phyloP scores from a whole-genome alignment of 2,797 vertebrate genomes.

The Pseudochromis fuscus region DNA sequence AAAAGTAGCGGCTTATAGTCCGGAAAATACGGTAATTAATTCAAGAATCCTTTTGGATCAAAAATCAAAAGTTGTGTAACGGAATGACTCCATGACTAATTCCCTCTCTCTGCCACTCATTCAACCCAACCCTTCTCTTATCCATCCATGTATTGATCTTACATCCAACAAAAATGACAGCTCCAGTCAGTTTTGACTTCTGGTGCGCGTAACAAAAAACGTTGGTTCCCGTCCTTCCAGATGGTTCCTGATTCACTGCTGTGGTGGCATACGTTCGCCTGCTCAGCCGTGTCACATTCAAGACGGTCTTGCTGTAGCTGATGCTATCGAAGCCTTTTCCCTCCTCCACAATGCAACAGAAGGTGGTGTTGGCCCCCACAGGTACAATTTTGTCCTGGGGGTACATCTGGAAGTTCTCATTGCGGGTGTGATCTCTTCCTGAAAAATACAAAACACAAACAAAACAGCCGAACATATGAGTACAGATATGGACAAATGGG shows the following conservation, averaged over 20 bases:
- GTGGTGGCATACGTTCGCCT: slow-evolving; percentile 74
- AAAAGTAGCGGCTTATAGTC: no score
- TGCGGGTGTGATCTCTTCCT: slow-evolving; percentile 78
- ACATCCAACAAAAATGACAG: slow-evolving; percentile 85
- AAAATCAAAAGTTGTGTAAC: no score
- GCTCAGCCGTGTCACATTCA: slow-evolving; percentile 73
- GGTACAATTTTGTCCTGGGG: slow-evolving; percentile 73
- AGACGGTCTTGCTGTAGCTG: accelerated
- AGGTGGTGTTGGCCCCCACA: slow-evolving; percentile 77
- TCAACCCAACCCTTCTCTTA: not conserved
- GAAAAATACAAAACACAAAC: not conserved
- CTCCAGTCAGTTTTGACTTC: slow-evolving; percentile 7
- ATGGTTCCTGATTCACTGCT: slow-evolving; percentile 36
- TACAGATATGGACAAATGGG: not conserved
- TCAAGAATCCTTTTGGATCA: not conserved
- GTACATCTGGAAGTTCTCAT: slow-evolving; percentile 34
- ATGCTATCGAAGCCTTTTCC: slow-evolving; percentile 53
- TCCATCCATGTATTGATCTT: slow-evolving; percentile 58
- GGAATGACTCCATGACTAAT: not conserved
- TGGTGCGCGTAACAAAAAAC: slow-evolving; percentile 23
- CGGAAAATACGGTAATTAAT: not conserved
- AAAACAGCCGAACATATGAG: slow-evolving; percentile 7
- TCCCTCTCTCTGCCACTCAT: not conserved
- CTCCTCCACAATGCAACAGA: slow-evolving; percentile 84
- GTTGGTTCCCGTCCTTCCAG: slow-evolving; percentile 59